These are phyloP conservation scores for Centrocercus urophasianus DNA, from an alignment of 2,113 vertebrate species.

Conservation along the genomic window DNA sequence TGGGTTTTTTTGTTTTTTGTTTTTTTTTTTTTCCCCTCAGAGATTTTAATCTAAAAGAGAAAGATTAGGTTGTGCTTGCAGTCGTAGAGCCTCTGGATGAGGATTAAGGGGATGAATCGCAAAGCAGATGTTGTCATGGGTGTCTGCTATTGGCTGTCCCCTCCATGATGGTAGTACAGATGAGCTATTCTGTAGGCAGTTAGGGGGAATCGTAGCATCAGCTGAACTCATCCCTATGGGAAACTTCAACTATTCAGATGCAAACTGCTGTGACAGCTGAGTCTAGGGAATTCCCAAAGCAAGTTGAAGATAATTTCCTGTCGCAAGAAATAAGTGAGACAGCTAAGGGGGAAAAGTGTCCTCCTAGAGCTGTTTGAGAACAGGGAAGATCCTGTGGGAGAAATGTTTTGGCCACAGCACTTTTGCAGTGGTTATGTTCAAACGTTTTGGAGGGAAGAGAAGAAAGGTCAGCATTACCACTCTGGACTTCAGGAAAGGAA, in stretches of 20 bases:
- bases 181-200: background rate
- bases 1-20: background rate
- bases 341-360: background rate
- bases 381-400: background rate
- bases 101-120: background rate
- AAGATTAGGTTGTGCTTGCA: background rate
- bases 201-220: background rate
- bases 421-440: background rate
- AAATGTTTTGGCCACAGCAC: background rate
- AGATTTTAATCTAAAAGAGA: background rate
- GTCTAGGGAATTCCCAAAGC: background rate
- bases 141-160: background rate
- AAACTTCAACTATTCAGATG: background rate
- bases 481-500: background rate
- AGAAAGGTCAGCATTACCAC: background rate
- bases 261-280: background rate
- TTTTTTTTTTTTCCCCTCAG: background rate
- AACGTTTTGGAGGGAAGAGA: background rate
- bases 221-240: background rate
- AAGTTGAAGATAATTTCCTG: background rate
- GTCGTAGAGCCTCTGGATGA: background rate
- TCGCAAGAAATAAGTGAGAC: background rate
- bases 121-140: background rate
- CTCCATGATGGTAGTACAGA: background rate
- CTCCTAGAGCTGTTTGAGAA: background rate